Evolutionary conservation across 2,113 vertebrate genomes (phyloP), one percentile per base, ranked within the genome.

Genomic region (Pungitius pungitius): DNA sequence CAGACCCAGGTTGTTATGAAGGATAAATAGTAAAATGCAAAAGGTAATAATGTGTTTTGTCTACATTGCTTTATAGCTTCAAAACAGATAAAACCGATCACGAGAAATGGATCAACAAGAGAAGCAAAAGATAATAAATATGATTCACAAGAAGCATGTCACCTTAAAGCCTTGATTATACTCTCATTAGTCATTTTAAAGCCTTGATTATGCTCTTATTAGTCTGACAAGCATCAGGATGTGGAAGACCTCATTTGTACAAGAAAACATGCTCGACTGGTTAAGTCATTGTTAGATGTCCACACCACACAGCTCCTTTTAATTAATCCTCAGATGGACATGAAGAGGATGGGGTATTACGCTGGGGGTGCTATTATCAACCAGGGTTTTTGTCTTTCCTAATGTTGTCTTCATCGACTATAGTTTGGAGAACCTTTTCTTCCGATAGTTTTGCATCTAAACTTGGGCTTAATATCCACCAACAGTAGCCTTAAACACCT

Each of bases 251-350:
- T 63, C n/a, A 45, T 27, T 43, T 43, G 14, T 39, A 15, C 1
- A 20, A 14, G 26, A 58, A 37, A 65, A 57, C 33, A 78, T 12
- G n/a, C 11, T 18, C 13, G 4, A 55, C 20, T 60, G 37, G n/a
- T 82, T 17, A 17, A 67, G 43, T 57, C 10, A 37, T 26, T 39
- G 49, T 62, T 27, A 15, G 5, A 68, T 45, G 39, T 55, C 24
- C 35, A 4, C 77, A 62, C 58, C 63, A 30, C 55, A 43, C 26
- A 18, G 77, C 42, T 54, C 17, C 68, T 73, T 83, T 77, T 49
- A 81, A 84, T 82, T 45, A 51, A 73, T 73, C 64, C 40, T 73
- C 39, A 59, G 60, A 51, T 35, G 69, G 27, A 49, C 51, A 65
- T 51, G 15, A 56, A 60, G 43, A 42, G 10, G 22, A 54, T 54